Evolutionary conservation across 2,797 vertebrate genomes (phyloP).

Genomic region (Zenarchopterus dispar): DNA sequence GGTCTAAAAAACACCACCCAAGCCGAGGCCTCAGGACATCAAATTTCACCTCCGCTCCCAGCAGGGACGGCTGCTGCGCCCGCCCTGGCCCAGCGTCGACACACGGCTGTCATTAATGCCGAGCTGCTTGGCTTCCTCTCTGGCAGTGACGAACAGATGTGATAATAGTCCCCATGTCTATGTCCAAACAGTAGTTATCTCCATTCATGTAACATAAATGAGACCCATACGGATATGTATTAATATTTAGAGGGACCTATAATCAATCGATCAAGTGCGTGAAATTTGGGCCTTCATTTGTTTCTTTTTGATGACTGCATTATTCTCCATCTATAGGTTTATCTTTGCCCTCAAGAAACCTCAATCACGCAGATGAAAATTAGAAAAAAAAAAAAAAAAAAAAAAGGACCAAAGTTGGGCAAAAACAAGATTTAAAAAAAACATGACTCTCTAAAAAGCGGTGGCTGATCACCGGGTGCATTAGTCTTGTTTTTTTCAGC

Average conservation of each 20-base stretch:
- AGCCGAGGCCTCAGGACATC: neutral
- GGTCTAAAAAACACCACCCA: neutral
- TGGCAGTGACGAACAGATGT: conserved; percentile 38
- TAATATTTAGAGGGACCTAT: neutral
- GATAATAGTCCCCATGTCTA: conserved; percentile 8
- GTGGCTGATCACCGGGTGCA: conserved; percentile 16
- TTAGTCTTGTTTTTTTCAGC: conserved; percentile 33
- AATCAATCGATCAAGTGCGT: neutral
- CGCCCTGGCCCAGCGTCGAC: conserved; percentile 1
- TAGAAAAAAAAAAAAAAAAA: no score
- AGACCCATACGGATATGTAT: neutral
- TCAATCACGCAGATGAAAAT: no score
- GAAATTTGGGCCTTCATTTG: conserved; percentile 4
- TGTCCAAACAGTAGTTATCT: conserved; percentile 17
- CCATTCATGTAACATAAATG: neutral
- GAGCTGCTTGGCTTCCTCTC: conserved; percentile 31
- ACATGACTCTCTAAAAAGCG: conserved; percentile 8
- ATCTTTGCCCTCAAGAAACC: no score
- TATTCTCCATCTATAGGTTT: no score
- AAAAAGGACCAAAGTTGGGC: no score
- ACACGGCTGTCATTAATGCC: conserved; percentile 21
- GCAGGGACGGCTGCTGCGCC: conserved; percentile 4
- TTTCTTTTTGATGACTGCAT: no score
- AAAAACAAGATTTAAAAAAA: neutral
- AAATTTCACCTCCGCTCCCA: conserved; percentile 4